Percentiles rank a stretch among this genome's conserved stretches.
These are phyloP conservation scores for Ciconia maguari DNA, from an alignment of 2,113 vertebrate genomes.

Conservation along the genomic window DNA sequence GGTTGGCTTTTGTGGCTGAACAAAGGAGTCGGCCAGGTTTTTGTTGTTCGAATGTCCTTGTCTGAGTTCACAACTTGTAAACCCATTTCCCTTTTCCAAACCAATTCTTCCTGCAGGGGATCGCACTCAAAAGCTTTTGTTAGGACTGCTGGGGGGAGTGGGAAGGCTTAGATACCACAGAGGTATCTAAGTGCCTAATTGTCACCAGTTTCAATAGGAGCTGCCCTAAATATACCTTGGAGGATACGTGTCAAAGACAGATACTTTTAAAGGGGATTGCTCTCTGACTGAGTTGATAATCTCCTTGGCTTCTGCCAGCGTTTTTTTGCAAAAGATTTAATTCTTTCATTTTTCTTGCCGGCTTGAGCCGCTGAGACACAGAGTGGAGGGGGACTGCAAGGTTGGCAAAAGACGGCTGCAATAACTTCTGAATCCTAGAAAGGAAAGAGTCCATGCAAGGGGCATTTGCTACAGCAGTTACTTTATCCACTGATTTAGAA, in stretches of 20 bases:
- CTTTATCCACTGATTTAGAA: not conserved
- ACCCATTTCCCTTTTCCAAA: slow-evolving; percentile 21
- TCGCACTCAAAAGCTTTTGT: not conserved
- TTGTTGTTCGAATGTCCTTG: not conserved
- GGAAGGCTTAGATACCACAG: not conserved
- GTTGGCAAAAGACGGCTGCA: not conserved
- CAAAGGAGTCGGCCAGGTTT: slow-evolving; percentile 9
- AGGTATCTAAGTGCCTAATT: slow-evolving; percentile 1
- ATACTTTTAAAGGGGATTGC: not conserved
- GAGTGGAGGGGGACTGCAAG: not conserved
- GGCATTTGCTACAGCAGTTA: not conserved
- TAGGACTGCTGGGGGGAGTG: not conserved
- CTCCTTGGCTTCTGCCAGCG: not conserved
- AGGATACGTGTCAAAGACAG: slow-evolving; percentile 19
- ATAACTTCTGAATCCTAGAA: not conserved
- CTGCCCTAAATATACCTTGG: not conserved
- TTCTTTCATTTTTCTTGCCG: not conserved
- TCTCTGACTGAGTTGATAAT: not conserved
- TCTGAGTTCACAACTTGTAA: slow-evolving; percentile 45
- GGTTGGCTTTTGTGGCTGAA: slow-evolving; percentile 30
- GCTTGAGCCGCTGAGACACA: not conserved
- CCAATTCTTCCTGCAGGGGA: slow-evolving; percentile 13
- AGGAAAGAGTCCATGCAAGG: not conserved
- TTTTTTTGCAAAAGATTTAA: not conserved
- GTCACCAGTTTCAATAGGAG: not conserved